Base-by-base conservation (phyloP, 2,888 invertebrate genomes). In the Pocota personata region DNA sequence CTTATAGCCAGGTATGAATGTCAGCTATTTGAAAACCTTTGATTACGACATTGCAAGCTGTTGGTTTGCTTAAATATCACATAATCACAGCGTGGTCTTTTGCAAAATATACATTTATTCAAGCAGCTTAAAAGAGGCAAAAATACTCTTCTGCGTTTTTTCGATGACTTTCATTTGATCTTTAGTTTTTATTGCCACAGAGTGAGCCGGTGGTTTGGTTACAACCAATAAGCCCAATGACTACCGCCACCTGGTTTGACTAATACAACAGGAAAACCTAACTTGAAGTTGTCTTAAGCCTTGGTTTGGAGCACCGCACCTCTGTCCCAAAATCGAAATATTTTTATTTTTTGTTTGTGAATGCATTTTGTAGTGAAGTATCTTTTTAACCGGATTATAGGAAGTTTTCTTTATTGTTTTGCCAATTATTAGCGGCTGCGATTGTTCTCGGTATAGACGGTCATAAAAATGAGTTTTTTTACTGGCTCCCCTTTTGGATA, bases 161-260 rank as follows among this genome's bases (percentile, higher is more conserved):
- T 8, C 0, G 10, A 4, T 24, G 48, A 32, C 6, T 24, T 48
- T 57, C n/a, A 32, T 57, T 72, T 64, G 32, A 12, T 8, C 55
- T 79, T 55, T 10, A 5, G 21, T 50, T 73, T 66, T 77, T 66
- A 72, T 78, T 66, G n/a, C 67, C 43, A 27, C 43, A 62, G 30
- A 60, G 58, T 24, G 16, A 71, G 16, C 58, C 52, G 40, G 52
- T 58, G 40, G 69, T 66, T 69, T 57, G 48, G 64, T 69, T 72
- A 43, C 37, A 67, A 62, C 67, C 60, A 62, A 80, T 75, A 73
- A 75, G 27, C 16, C 24, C 35, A 55, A 52, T 55, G 58, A 40
- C 40, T 75, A 52, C 50, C 46, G 50, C 76, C 82, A 82, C 62
- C 82, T 82, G 75, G 82, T 46, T 60, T 43, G 37, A 27, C 48